Percentiles rank a stretch among this genome's conserved stretches.
Evolutionary conservation across 2,888 invertebrate genomes (phyloP).

Genomic region (Aphodius granarius): DNA sequence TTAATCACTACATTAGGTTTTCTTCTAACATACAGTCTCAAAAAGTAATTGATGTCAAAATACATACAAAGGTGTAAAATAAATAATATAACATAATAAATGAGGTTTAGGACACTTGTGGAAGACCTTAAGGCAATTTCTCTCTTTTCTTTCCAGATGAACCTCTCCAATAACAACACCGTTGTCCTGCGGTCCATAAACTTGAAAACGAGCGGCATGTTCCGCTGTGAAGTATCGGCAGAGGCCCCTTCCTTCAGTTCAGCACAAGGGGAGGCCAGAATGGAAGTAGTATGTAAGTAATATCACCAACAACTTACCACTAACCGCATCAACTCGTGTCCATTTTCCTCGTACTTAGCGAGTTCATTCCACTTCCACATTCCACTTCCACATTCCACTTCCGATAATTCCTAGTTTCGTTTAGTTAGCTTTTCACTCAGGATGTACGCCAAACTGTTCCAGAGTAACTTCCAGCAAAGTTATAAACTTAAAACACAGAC

Average conservation of each 20-base stretch:
- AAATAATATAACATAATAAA: too few species aligned
- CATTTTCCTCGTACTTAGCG: neutral
- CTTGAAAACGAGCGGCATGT: conserved; percentile 71
- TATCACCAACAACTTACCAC: neutral
- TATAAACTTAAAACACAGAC: too few species aligned
- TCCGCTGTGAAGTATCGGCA: conserved; percentile 77
- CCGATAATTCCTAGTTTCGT: neutral
- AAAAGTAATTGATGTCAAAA: too few species aligned
- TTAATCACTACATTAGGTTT: too few species aligned
- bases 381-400: neutral
- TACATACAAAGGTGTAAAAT: too few species aligned
- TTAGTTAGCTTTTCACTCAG: too few species aligned
- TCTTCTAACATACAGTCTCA: too few species aligned
- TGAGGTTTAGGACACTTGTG: too few species aligned
- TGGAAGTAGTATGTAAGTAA: conserved; percentile 81
- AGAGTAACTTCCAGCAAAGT: too few species aligned
- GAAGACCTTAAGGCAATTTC: neutral
- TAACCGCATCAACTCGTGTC: neutral
- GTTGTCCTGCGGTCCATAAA: conserved; percentile 69
- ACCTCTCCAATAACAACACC: conserved; percentile 68
- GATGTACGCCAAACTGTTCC: too few species aligned
- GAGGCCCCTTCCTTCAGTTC: conserved; percentile 79
- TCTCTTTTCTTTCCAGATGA: conserved; percentile 57
- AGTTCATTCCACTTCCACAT: neutral
- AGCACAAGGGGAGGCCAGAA: conserved; percentile 71